phyloP scores from a whole-genome alignment of 1,140 invertebrate genomes.

The Drosophila jambulina region DNA sequence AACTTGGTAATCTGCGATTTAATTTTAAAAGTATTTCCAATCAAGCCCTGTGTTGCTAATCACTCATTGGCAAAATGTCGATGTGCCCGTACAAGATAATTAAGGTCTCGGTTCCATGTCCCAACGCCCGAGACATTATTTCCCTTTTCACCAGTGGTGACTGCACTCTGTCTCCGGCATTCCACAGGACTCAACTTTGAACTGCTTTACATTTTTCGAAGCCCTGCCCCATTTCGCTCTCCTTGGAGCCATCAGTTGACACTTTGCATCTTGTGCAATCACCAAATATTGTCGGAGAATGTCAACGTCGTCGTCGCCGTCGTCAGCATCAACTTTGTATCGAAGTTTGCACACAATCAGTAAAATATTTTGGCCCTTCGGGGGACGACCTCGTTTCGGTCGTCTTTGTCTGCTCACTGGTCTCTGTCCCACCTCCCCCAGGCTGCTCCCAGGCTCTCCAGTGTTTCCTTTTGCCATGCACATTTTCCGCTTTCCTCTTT shows the following conservation, averaged over 20 bases:
- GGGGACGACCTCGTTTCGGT: slow-evolving; percentile 79
- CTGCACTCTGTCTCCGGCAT: slow-evolving; percentile 7
- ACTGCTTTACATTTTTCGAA: slow-evolving; percentile 15
- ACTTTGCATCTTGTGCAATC: slow-evolving; percentile 83
- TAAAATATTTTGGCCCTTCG: slow-evolving; percentile 83
- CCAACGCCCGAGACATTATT: not conserved
- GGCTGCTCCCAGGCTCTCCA: slow-evolving; percentile 33
- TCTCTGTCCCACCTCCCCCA: slow-evolving; percentile 15
- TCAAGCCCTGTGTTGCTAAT: not conserved
- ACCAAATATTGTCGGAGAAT: slow-evolving; percentile 81
- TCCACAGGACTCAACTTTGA: slow-evolving; percentile 17
- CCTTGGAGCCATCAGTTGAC: slow-evolving; percentile 64
- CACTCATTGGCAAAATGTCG: not conserved
- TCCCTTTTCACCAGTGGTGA: slow-evolving; percentile 29
- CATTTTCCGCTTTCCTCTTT: slow-evolving; percentile 72
- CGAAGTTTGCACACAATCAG: slow-evolving; percentile 84
- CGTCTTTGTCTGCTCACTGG: slow-evolving; percentile 68
- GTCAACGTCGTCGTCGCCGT: slow-evolving; percentile 59
- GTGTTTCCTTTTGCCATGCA: slow-evolving; percentile 76
- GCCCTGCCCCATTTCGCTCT: slow-evolving; percentile 34
- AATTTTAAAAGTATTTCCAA: not conserved
- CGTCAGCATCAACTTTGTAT: slow-evolving; percentile 77
- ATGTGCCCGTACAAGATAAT: slow-evolving; percentile 3
- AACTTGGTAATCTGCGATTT: not conserved
- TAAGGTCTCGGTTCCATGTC: slow-evolving; percentile 1